Base-by-base conservation (phyloP, 2,888 invertebrate species). In the Prosopocoilus inquinatus region DNA sequence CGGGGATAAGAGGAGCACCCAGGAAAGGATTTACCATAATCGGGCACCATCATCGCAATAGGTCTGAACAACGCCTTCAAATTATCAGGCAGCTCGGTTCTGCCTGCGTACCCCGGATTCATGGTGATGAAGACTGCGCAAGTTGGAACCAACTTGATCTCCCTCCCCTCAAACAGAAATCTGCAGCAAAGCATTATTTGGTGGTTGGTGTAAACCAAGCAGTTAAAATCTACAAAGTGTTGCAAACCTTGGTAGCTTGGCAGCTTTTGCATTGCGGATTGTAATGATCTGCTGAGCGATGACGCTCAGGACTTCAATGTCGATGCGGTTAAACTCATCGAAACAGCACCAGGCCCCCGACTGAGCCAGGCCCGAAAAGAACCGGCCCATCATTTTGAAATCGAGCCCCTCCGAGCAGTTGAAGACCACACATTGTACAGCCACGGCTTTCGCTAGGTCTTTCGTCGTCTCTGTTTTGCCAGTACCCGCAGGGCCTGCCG, bases 281-380 rank as follows among this genome's bases (percentile, higher is more conserved):
- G 93, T 93, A 57, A 93, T 92, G 55, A 94, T 78, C 70, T 94
- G 94, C 67, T 94, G 94, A 0, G 94, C 93, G 66, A 94, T 93
- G 2, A 94, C 94, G 9, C 92, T 93, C 55, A 94, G 76, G 36
- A 94, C 94, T 75, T 94, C 94, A 64, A 94, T 92, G 70, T 94
- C 91, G 56, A 94, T 94, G 4, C 94, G 83, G 75, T 94, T 94
- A 74, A 94, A 94, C 74, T 94, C 94, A 73, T 94, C 94, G 73
- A 94, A 94, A 69, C 94, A 94, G 68, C 92, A 92, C 94, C 94
- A 94, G 2, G 92, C 92, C 0, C 94, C 94, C 1, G 91, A 91
- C 52, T 93, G 93, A 0, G 93, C 93, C 63, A 94, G 75, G 0
- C 94, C 94, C 2, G 93, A 90, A 77, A 94, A 94, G 73, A 94